A percentile compares a stretch with the other conserved stretches of the same genome.
Evolutionary conservation across 2,113 vertebrate species (phyloP).

Genomic region (Fukomys damarensis): DNA sequence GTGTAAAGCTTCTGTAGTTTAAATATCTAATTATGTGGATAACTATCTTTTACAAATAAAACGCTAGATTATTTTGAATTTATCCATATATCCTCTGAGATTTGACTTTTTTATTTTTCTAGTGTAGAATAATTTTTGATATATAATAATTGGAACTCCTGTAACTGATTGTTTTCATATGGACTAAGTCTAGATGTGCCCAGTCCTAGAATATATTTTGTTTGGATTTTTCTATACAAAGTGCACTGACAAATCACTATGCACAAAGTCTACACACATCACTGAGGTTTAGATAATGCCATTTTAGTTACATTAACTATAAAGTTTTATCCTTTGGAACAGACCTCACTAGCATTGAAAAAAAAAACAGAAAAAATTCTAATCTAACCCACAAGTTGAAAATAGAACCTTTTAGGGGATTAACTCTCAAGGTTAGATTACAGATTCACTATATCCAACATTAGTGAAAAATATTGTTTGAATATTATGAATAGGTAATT

Average conservation of each 20-base stretch:
- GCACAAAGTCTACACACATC: slow-evolving; percentile 17
- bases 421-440: slow-evolving; percentile 32
- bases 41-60: slow-evolving; percentile 2
- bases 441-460: not conserved
- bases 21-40: slow-evolving; percentile 36
- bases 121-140: not conserved
- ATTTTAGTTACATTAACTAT: slow-evolving; percentile 57
- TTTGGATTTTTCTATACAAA: not conserved
- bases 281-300: slow-evolving; percentile 9
- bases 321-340: not conserved
- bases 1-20: slow-evolving; percentile 47
- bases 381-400: slow-evolving; percentile 9
- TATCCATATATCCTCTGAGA: not conserved
- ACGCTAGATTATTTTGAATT: not conserved
- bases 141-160: not conserved
- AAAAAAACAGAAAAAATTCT: slow-evolving; percentile 5
- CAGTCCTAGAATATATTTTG: not conserved
- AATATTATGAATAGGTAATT: slow-evolving; percentile 2
- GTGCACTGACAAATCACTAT: not conserved
- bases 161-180: not conserved
- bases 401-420: not conserved
- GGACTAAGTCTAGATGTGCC: not conserved
- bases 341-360: not conserved
- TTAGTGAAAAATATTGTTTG: slow-evolving; percentile 52
- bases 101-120: slow-evolving; percentile 40